Conservation (phyloP, 2,797 vertebrate species). For the Aldrovandia affinis region DNA sequence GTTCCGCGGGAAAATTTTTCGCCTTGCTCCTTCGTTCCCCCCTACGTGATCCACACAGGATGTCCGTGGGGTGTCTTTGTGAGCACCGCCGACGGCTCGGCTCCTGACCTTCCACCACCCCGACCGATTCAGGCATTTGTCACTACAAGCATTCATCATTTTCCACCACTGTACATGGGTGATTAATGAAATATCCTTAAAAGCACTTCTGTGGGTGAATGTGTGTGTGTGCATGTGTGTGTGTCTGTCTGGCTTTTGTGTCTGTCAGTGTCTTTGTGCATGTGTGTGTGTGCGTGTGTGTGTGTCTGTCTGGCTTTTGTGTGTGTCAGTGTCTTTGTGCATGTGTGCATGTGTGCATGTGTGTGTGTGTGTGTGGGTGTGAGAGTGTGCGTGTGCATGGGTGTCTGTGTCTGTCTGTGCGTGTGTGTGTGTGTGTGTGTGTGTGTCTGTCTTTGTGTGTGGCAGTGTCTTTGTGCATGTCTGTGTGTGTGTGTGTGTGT, state of each 20-base stretch:
- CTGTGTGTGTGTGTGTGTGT: constrained; percentile 20
- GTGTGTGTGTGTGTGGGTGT: not conserved
- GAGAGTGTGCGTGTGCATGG: not conserved
- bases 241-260: no score
- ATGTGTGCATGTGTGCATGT: not conserved
- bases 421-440: constrained; percentile 1
- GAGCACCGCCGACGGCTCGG: not conserved
- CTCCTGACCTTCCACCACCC: constrained; percentile 1
- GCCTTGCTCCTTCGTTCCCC: not conserved
- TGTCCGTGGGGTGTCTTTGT: constrained; percentile 9
- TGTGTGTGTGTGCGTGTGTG: not conserved
- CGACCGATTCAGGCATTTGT: not conserved
- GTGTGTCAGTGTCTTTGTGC: not conserved
- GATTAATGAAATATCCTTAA: constrained; percentile 21
- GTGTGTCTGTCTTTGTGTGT: not conserved
- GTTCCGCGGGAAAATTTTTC: not conserved
- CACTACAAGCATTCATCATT: not conserved
- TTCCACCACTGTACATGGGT: not conserved
- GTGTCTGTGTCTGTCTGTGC: not conserved
- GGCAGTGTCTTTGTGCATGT: not conserved
- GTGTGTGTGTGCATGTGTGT: not conserved
- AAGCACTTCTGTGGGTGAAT: not conserved
- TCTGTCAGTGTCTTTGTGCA: not conserved
- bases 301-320: not conserved
- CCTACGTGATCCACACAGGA: not conserved